Evolutionary conservation across 2,888 invertebrate genomes (phyloP).

Genomic region (Trichacis sp.): DNA sequence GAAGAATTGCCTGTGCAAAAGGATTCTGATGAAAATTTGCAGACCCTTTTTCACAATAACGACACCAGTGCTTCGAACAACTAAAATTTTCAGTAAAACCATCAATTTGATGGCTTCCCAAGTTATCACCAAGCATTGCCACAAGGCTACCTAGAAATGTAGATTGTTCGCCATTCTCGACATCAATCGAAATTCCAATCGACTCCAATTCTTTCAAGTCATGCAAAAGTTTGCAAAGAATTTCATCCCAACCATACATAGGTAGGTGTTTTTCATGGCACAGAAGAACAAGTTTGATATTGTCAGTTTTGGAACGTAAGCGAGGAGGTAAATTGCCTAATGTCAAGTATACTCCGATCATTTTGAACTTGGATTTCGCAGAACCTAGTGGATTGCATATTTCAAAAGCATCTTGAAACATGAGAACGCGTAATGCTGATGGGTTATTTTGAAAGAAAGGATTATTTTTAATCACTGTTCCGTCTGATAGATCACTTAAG

Average conservation of each 20-base stretch:
- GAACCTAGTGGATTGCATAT: constrained; percentile 43
- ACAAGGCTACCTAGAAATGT: too few species aligned
- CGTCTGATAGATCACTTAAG: constrained; percentile 10
- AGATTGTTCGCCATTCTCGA: too few species aligned
- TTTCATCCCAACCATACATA: constrained; percentile 40
- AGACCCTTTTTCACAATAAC: neutral
- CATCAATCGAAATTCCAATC: neutral
- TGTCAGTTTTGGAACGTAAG: constrained; percentile 43
- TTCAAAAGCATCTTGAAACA: constrained; percentile 43
- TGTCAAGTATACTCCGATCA: constrained; percentile 49
- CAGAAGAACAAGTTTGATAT: constrained; percentile 45
- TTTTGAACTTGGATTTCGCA: constrained; percentile 45
- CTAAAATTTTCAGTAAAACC: neutral
- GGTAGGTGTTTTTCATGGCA: constrained; percentile 33
- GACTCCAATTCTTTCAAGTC: constrained; percentile 48
- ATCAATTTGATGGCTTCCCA: neutral
- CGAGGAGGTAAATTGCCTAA: constrained; percentile 47
- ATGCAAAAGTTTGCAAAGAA: constrained; percentile 40
- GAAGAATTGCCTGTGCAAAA: neutral
- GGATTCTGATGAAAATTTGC: neutral
- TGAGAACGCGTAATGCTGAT: constrained; percentile 45
- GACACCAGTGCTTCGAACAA: neutral
- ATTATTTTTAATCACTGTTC: constrained; percentile 1
- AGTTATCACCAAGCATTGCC: neutral
- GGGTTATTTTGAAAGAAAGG: neutral